Percentiles rank a stretch among this genome's conserved stretches.
These are phyloP conservation scores for Orientallactaga sibirica DNA, from an alignment of 2,797 vertebrate species.

Conservation along the genomic window DNA sequence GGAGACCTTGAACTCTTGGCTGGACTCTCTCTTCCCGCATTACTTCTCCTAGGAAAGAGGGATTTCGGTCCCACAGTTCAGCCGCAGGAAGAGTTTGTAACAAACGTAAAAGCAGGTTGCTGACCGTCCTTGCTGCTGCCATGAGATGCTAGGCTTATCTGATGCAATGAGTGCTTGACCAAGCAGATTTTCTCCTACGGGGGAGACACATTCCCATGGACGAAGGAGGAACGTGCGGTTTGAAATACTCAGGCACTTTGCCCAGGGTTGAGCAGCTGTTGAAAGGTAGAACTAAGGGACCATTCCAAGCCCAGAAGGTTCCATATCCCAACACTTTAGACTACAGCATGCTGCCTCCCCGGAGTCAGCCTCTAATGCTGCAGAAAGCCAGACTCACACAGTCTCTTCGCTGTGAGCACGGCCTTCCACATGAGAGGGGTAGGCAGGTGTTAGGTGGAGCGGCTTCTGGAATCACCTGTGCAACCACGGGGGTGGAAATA, in stretches of 20 bases:
- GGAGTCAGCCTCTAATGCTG: background rate
- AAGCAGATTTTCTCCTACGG: background rate
- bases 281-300: background rate
- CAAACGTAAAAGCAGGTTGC: background rate
- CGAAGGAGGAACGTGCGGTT: background rate
- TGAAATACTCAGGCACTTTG: background rate
- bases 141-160: background rate
- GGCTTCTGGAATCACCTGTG: background rate
- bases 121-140: no score
- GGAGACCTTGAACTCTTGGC: background rate
- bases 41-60: conserved; percentile 30
- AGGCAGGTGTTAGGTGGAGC: background rate
- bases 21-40: background rate
- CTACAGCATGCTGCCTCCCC: background rate
- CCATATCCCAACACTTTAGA: background rate
- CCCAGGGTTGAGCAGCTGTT: background rate
- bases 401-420: no score
- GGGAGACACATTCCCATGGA: background rate
- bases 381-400: background rate
- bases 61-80: background rate
- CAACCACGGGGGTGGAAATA: background rate
- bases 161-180: background rate
- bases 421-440: background rate
- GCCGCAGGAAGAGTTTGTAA: background rate
- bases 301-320: background rate